Evolutionary conservation across 1,140 invertebrate genomes (phyloP), one percentile per base, ranked within the genome.

Genomic region (Drosophila chauvacae): DNA sequence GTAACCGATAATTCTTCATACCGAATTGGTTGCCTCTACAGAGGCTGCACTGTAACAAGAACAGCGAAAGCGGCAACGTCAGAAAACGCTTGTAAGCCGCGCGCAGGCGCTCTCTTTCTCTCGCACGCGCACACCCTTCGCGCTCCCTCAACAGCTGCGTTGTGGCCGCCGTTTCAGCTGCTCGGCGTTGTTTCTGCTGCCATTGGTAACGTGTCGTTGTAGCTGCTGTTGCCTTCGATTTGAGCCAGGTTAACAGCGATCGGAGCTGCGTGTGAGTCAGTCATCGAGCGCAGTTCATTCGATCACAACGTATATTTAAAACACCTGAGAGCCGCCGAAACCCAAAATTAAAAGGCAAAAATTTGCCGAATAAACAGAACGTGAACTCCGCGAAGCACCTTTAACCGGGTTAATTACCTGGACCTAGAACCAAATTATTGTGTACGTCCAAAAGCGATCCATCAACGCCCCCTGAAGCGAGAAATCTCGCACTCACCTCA

Each of bases 161-260:
- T 68, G 56, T 47, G 33, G 45, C 39, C 55, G 73, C 39, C 42
- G 63, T 51, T 53, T 70, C 75, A 77, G 57, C 74, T 78, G 72
- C 55, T 62, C 28, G 14, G 3, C 16, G 47, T 13, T 72, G 30
- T 39, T 56, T 37, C 53, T 30, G 26, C 26, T 64, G 62, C 28
- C 62, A 64, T 61, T 59, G 62, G 62, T 13, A 62, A 61, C 20
- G 35, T 61, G 58, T 53, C 13, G 47, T 26, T 62, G 61, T 41
- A 59, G 48, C 50, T 70, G 57, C 62, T 68, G 48, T 50, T 62
- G 55, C 10, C 41, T 45, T 37, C 53, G 50, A 45, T 45, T 62
- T 69, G 63, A 85, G 85, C 85, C 81, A 75, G 74, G 85, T 79
- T 88, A 81, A 90, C 68, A 87, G 51, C 61, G 53, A 30, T 56